Evolutionary conservation across 2,113 vertebrate genomes (phyloP).

Genomic region (Poeciliopsis turrubarensis): DNA sequence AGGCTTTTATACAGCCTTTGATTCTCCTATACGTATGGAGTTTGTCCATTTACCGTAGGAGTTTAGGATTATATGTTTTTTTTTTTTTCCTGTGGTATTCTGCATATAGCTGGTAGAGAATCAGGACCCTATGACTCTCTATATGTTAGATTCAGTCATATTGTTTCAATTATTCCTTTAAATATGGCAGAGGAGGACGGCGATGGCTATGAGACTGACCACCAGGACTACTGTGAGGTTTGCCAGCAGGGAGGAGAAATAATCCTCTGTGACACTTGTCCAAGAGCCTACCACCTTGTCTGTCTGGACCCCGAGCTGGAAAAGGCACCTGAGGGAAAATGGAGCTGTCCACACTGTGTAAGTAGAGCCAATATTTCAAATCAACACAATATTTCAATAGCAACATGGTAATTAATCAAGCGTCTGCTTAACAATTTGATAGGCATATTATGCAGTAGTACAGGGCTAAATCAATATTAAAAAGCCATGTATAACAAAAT

Average conservation of each 20-base stretch:
- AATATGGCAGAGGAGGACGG: conserved; percentile 88
- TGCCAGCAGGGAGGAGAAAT: conserved; percentile 99
- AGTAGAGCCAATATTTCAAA: conserved; percentile 59
- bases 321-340: conserved; percentile 96
- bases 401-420: not conserved
- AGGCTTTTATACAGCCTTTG: conserved; percentile 7
- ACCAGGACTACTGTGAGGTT: conserved; percentile 99
- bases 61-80: not conserved
- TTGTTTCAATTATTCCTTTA: not conserved
- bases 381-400: not conserved
- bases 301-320: conserved; percentile 97
- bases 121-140: not conserved
- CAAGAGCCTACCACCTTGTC: conserved; percentile 95
- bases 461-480: not conserved
- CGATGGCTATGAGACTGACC: conserved; percentile 96
- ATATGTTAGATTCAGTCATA: not conserved
- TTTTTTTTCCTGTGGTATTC: not conserved
- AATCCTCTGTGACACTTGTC: conserved; percentile 97
- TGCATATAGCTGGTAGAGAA: not conserved
- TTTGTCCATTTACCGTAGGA: not conserved
- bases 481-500: too few species aligned
- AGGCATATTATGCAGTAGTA: not conserved
- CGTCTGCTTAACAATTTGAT: too few species aligned
- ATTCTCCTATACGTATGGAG: not conserved
- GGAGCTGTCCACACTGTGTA: conserved; percentile 99